These are phyloP conservation scores for Mus caroli DNA, from an alignment of 2,797 vertebrate genomes.

Conservation along the genomic window DNA sequence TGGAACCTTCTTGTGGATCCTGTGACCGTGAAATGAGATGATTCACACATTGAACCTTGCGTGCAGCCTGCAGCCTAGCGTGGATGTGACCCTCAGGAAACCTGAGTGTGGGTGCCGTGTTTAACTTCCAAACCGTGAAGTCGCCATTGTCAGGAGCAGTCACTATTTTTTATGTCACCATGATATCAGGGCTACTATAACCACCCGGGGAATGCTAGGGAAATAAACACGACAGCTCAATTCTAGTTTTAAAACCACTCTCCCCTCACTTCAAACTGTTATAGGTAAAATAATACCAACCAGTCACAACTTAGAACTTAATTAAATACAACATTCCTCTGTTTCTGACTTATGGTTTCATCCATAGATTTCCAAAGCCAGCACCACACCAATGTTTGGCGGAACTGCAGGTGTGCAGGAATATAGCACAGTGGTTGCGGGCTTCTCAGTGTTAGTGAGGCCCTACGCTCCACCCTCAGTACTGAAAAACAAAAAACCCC, in stretches of 20 bases:
- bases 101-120: background rate
- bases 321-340: background rate
- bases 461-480: background rate
- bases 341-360: background rate
- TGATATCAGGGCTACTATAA: background rate
- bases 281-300: slow-evolving; percentile 1
- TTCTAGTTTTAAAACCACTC: background rate
- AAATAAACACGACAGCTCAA: background rate
- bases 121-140: background rate
- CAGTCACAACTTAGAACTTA: background rate
- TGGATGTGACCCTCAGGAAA: background rate
- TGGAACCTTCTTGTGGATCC: background rate
- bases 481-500: background rate
- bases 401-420: background rate
- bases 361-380: background rate
- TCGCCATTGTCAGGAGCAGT: background rate
- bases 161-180: background rate
- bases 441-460: background rate
- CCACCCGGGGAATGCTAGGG: background rate
- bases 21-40: background rate
- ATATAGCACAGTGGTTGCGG: too few relatives aligned
- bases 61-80: background rate
- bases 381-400: background rate
- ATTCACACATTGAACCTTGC: background rate
- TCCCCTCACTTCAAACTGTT: background rate